Evolutionary conservation across 2,888 invertebrate genomes (phyloP), one percentile per base, ranked within the genome.

Genomic region (Beris morrisii): DNA sequence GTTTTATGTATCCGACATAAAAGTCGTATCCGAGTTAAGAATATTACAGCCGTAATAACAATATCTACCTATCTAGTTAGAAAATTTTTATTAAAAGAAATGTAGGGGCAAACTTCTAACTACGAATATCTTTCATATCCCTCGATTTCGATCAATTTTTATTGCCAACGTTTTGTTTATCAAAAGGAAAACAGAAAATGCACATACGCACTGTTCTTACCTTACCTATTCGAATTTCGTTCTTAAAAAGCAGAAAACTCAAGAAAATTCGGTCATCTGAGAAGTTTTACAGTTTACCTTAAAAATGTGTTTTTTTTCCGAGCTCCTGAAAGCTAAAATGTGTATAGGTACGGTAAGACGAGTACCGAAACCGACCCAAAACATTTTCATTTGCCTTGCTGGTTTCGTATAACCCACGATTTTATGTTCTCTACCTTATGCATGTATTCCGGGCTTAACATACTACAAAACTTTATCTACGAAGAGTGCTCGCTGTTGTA

Each of bases 381-480:
- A n/a, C n/a, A 32, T 61, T 61, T 43, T 13, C 52, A 61, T 61
- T 61, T 61, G 38, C 61, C 50, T 61, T 38, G 11, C 48, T 38
- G 1, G n/a, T 7, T 15, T 55, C 11, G 15, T 7, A 56, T 46
- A 28, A 32, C 45, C 46, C 44, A 43, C 28, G 32, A 28, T 65
- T 65, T 65, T 65, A 65, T 65, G 65, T 56, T 54, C 56, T 32
- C 28, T 65, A 54, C 38, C 56, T 32, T 64, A 53, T 64, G 54
- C 31, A 64, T 64, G 54, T 55, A 32, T 31, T 48, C 12, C 48
- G n/a, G 48, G 30, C 59, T 59, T 32, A n/a, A 59, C n/a, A 48
- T 61, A 61, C 61, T 61, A 52, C 52, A 52, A 61, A 61, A 61
- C 61, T 61, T 61, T 61, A 61, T 61, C 61, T 61, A 28, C 52